phyloP scores from a whole-genome alignment of 2,888 invertebrate genomes.

The Agrilus mali region DNA sequence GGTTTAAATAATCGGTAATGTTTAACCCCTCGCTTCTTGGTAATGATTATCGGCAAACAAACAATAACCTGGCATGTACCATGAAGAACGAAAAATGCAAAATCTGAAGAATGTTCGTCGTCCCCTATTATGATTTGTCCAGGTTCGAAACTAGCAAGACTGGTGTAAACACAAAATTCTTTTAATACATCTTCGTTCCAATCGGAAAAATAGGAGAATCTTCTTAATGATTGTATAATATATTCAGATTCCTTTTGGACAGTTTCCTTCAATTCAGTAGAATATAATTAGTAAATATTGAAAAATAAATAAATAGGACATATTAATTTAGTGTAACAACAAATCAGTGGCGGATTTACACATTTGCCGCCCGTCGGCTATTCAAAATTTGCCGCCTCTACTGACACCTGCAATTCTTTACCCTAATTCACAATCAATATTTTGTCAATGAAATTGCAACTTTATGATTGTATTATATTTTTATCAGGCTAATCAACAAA shows the following conservation, averaged over 20 bases:
- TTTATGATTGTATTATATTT: too few relatives aligned
- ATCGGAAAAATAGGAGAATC: constrained; percentile 50
- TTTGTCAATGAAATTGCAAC: too few relatives aligned
- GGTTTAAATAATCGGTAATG: constrained; percentile 38
- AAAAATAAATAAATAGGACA: too few relatives aligned
- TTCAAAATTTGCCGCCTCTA: too few relatives aligned
- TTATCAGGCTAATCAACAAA: too few relatives aligned
- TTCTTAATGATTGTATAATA: constrained; percentile 43
- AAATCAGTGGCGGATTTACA: too few relatives aligned
- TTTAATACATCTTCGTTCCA: constrained; percentile 45
- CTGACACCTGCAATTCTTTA: too few relatives aligned
- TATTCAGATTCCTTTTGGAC: constrained; percentile 50
- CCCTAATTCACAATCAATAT: too few relatives aligned
- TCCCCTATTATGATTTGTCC: constrained; percentile 47
- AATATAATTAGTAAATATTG: too few relatives aligned
- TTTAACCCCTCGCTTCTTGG: constrained; percentile 27
- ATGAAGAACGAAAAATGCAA: constrained; percentile 42
- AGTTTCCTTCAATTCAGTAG: constrained; percentile 39
- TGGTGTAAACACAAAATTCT: constrained; percentile 54
- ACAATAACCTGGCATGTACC: constrained; percentile 47
- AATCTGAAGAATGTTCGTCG: constrained; percentile 31
- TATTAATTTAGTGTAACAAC: too few relatives aligned
- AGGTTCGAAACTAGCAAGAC: constrained; percentile 40
- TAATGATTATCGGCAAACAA: constrained; percentile 36
- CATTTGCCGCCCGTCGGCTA: too few relatives aligned